phyloP scores from a whole-genome alignment of 37 sponge, comb jelly and placozoan species.

The Agelas oroides region DNA sequence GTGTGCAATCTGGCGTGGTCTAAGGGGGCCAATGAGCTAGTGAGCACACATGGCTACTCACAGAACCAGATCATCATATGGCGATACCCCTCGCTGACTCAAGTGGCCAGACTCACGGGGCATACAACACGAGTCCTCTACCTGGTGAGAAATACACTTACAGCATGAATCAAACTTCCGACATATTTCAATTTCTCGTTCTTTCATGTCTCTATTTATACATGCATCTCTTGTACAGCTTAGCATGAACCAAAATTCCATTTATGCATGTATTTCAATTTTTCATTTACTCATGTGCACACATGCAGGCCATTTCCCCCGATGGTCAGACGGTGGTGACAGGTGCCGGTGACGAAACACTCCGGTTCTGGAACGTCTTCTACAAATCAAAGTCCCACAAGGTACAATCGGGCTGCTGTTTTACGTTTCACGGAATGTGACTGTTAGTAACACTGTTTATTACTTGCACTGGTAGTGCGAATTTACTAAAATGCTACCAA shows the following conservation, averaged over 20 bases:
- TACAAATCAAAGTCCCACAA: conserved; percentile 84
- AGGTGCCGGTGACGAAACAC: conserved; percentile 94
- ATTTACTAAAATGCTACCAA: no score
- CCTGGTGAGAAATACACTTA: conserved; percentile 59
- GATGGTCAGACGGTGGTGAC: conserved; percentile 96
- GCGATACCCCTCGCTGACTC: conserved; percentile 86
- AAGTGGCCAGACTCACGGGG: conserved; percentile 88
- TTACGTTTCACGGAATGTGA: neutral
- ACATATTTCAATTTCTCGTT: no score
- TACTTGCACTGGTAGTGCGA: no score
- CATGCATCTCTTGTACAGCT: neutral
- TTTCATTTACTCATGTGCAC: no score
- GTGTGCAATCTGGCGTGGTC: conserved; percentile 97
- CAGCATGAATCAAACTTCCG: no score
- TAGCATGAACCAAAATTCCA: no score
- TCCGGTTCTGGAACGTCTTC: conserved; percentile 97
- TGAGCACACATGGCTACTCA: conserved; percentile 96
- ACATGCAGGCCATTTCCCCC: conserved; percentile 88
- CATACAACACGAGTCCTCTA: conserved; percentile 93
- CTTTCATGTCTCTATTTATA: neutral
- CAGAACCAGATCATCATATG: conserved; percentile 96
- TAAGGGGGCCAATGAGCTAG: conserved; percentile 81
- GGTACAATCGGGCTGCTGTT: conserved; percentile 4
- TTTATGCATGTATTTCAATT: no score
- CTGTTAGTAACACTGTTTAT: neutral